Percentiles rank a stretch among this genome's conserved stretches.
phyloP scores from a whole-genome alignment of 2,888 invertebrate genomes.

The Melanotus villosus region DNA sequence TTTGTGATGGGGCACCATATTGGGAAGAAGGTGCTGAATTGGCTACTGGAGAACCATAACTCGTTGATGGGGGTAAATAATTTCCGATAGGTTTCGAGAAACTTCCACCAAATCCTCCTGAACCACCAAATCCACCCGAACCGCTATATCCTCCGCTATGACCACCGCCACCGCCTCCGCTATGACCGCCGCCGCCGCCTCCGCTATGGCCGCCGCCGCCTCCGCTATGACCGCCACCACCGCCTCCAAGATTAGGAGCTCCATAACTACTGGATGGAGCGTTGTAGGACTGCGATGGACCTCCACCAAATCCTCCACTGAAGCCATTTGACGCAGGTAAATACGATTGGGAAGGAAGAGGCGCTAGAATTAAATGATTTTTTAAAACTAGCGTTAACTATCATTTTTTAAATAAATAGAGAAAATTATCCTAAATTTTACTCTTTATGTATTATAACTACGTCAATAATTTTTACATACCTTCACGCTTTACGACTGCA shows the following conservation, averaged over 20 bases:
- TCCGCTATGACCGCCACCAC: constrained; percentile 8
- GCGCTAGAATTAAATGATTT: constrained; percentile 36
- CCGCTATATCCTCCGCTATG: not conserved
- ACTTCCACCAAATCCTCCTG: constrained; percentile 24
- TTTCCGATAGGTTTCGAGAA: constrained; percentile 45
- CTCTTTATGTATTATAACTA: no score
- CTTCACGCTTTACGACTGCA: constrained; percentile 62
- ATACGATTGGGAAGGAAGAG: constrained; percentile 32
- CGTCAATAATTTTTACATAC: constrained; percentile 54
- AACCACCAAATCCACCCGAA: constrained; percentile 13
- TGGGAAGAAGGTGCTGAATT: constrained; percentile 53
- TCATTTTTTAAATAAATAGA: no score
- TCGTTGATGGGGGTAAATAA: constrained; percentile 64
- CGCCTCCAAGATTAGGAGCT: constrained; percentile 51
- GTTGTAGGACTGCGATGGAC: constrained; percentile 31
- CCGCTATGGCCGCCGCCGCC: not conserved
- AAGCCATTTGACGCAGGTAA: constrained; percentile 32
- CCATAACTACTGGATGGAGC: constrained; percentile 65
- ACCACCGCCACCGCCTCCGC: constrained; percentile 1
- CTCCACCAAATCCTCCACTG: constrained; percentile 26
- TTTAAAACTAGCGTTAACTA: no score
- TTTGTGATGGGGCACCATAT: constrained; percentile 58
- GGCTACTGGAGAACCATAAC: constrained; percentile 66
- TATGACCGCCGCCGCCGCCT: not conserved
- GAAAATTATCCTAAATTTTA: not conserved